A percentile compares a stretch with the other conserved stretches of the same genome.
Evolutionary conservation across 2,888 invertebrate species (phyloP).

Genomic region (Drosophila antonietae): DNA sequence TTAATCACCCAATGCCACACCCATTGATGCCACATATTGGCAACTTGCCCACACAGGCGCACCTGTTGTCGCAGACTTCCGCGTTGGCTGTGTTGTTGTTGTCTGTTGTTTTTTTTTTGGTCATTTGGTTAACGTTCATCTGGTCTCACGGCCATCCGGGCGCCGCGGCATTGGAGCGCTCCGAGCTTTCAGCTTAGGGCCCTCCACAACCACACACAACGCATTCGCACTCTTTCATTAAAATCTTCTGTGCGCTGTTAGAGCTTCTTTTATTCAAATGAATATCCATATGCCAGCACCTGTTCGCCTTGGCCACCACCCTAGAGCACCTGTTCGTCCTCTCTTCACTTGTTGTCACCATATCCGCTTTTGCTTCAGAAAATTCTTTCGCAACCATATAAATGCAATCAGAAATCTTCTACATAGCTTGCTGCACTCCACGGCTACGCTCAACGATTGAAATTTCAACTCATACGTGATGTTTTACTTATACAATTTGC

Average conservation of each 20-base stretch:
- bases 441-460: background rate
- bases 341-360: conserved; percentile 1
- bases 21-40: too few species aligned
- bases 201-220: background rate
- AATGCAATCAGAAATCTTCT: conserved; percentile 63
- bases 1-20: too few species aligned
- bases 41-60: too few species aligned
- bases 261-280: conserved; percentile 78
- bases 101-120: too few species aligned
- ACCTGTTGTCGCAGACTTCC: too few species aligned
- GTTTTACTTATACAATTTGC: too few species aligned
- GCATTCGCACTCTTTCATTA: conserved; percentile 69
- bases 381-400: conserved; percentile 46
- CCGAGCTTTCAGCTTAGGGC: conserved; percentile 20
- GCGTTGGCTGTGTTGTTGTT: too few species aligned
- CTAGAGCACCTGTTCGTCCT: background rate
- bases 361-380: conserved; percentile 24
- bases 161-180: too few species aligned
- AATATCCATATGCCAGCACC: conserved; percentile 56
- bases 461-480: too few species aligned
- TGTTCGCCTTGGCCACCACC: background rate
- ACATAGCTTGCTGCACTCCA: conserved; percentile 33
- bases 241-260: conserved; percentile 69
- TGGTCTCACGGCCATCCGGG: too few species aligned
- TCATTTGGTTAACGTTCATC: conserved; percentile 38